Evolutionary conservation across 2,888 invertebrate genomes (phyloP).

Genomic region (Macrophya annulata): DNA sequence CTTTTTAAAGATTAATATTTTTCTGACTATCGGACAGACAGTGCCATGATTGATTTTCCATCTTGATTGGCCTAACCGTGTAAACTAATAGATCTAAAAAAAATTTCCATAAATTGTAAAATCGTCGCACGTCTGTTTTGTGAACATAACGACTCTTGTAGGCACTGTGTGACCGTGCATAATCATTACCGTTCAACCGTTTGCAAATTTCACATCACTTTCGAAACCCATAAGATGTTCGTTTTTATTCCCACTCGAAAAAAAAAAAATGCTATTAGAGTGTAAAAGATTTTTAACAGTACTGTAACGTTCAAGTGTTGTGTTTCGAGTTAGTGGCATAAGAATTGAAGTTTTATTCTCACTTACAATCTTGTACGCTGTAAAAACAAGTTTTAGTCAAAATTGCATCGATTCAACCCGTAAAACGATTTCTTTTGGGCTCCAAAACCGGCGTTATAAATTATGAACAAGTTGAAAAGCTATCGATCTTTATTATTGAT

Average conservation of each 20-base stretch:
- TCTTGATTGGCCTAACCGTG: background rate
- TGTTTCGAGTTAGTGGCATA: background rate
- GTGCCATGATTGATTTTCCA: slow-evolving; percentile 8
- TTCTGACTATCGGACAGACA: background rate
- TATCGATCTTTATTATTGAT: background rate
- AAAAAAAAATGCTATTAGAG: background rate
- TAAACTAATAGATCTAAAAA: background rate
- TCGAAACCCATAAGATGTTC: slow-evolving; percentile 20
- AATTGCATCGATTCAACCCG: background rate
- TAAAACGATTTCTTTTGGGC: background rate
- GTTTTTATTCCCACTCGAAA: background rate
- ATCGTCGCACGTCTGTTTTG: slow-evolving; percentile 28
- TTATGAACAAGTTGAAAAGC: background rate
- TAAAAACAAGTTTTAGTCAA: background rate
- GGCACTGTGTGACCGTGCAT: slow-evolving; percentile 28
- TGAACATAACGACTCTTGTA: background rate
- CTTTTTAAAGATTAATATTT: background rate
- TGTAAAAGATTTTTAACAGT: background rate
- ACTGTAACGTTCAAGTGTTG: background rate
- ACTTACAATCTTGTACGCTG: background rate
- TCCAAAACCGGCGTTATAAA: background rate
- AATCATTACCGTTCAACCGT: slow-evolving; percentile 22
- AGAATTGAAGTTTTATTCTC: background rate
- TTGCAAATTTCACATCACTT: slow-evolving; percentile 7
- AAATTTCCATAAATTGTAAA: slow-evolving; percentile 17